Conservation (phyloP, 2,797 vertebrate species). For the Alectoris magna region DNA sequence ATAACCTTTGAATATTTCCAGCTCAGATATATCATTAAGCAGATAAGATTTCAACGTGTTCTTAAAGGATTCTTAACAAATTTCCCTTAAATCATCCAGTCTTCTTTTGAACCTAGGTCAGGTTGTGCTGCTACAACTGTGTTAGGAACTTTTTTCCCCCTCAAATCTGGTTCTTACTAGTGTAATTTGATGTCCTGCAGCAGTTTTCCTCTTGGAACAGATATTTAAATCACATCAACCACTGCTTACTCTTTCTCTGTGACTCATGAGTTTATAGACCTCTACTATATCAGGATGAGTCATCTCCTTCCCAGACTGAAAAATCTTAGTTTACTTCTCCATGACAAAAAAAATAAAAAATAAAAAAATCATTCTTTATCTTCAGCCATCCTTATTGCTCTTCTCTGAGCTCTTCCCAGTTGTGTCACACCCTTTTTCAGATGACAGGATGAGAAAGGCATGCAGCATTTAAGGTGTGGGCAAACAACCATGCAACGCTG, state of each 20-base stretch:
- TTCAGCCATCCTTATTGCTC: neutral
- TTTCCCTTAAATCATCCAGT: neutral
- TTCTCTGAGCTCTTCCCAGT: neutral
- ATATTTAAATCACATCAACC: neutral
- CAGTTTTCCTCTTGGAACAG: neutral
- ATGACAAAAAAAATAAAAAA: neutral
- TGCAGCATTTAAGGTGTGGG: neutral
- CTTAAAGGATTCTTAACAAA: neutral
- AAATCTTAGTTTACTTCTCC: neutral
- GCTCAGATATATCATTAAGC: neutral
- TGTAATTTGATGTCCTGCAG: neutral
- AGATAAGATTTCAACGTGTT: neutral
- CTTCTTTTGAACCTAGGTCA: neutral
- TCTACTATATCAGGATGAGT: neutral
- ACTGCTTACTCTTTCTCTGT: neutral
- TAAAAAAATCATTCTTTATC: neutral
- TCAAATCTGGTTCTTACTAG: neutral
- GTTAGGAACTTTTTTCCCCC: neutral
- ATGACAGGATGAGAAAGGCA: neutral
- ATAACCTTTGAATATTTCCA: neutral
- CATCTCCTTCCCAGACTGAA: neutral
- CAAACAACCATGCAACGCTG: neutral
- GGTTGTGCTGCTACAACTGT: neutral
- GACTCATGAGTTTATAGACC: neutral
- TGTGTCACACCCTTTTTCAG: neutral